Evolutionary conservation across 1,140 invertebrate species (phyloP).

Genomic region (Conus ventricosus): DNA sequence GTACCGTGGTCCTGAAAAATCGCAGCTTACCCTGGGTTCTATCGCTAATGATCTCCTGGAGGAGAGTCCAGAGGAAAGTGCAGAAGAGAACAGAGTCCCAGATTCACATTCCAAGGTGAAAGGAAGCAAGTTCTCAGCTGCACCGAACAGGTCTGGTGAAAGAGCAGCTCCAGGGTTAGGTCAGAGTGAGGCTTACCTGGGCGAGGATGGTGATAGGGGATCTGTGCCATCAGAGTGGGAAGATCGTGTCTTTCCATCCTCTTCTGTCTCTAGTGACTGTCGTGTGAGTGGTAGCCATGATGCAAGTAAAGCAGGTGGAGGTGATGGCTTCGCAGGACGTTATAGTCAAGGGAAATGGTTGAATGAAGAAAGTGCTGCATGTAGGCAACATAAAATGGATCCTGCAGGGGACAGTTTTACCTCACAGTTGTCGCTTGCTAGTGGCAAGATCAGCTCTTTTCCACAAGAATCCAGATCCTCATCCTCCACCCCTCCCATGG

Average conservation of each 20-base stretch:
- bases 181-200: neutral
- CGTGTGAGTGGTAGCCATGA: no score
- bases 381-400: neutral
- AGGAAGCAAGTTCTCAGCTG: neutral
- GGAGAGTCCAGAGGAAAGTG: neutral
- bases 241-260: neutral
- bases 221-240: conserved; percentile 16
- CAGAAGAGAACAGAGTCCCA: neutral
- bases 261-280: neutral
- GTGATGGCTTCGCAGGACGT: no score
- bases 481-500: neutral
- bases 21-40: neutral
- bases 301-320: no score
- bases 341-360: neutral
- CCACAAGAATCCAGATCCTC: neutral
- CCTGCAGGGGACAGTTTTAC: conserved; percentile 1
- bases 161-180: neutral
- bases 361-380: neutral
- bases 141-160: no score
- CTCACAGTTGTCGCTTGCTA: neutral
- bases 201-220: neutral
- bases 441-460: neutral
- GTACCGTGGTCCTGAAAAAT: neutral
- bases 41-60: neutral
- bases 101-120: neutral